Evolutionary conservation across 2,113 vertebrate genomes (phyloP).

Genomic region (Megaceryle torquata): DNA sequence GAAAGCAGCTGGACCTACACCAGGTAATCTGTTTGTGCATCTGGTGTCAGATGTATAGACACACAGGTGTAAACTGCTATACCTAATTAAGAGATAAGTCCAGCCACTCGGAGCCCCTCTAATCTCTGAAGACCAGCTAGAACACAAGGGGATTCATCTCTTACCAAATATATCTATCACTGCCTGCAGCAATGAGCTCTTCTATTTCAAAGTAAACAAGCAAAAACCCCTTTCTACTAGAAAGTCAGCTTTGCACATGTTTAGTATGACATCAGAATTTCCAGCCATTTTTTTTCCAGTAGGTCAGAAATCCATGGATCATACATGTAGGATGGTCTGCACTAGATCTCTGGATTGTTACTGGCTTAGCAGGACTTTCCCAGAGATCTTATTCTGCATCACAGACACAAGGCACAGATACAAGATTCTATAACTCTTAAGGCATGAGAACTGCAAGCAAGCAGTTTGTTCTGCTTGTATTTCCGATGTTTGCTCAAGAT

Average conservation of each 20-base stretch:
- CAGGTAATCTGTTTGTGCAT: no score
- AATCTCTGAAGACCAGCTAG: no score
- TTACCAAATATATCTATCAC: no score
- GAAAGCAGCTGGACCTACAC: no score
- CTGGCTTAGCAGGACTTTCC: background rate
- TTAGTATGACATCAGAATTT: background rate
- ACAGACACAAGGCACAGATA: background rate
- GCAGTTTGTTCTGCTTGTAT: background rate
- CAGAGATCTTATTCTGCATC: background rate
- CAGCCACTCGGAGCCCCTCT: no score
- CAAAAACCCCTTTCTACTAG: background rate
- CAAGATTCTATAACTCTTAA: background rate
- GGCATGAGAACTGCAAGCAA: background rate
- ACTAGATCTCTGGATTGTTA: background rate
- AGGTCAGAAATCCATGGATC: background rate
- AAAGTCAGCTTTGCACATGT: background rate
- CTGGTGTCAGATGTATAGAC: no score
- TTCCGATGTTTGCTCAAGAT: background rate
- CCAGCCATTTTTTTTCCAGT: background rate
- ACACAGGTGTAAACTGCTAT: no score
- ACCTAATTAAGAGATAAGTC: no score
- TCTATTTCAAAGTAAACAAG: background rate
- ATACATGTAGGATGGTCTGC: accelerated
- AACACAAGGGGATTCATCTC: no score
- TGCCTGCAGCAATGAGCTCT: background rate